Percentiles rank a stretch among this genome's conserved stretches.
These are phyloP conservation scores for Distichodus sexfasciatus DNA, from an alignment of 2,797 vertebrate genomes.

Conservation along the genomic window DNA sequence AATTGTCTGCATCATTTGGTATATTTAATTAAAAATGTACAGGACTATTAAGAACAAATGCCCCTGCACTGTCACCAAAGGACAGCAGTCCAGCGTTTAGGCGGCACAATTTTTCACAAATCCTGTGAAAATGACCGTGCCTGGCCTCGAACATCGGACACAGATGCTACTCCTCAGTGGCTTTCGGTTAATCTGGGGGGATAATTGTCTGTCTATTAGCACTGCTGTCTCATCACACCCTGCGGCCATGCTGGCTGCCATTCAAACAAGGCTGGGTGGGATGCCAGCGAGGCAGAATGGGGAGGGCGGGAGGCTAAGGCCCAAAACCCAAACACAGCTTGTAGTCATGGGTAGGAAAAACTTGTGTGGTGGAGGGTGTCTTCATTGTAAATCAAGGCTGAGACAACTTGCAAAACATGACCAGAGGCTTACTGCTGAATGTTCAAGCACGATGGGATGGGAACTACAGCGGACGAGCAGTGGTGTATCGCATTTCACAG, in stretches of 20 bases:
- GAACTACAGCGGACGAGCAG: neutral
- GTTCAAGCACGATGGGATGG: too few relatives aligned
- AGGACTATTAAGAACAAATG: too few relatives aligned
- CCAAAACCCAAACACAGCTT: slow-evolving; percentile 22
- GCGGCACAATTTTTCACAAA: too few relatives aligned
- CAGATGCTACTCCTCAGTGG: slow-evolving; percentile 17
- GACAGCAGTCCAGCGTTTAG: too few relatives aligned
- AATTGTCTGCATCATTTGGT: too few relatives aligned
- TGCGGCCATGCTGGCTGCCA: slow-evolving; percentile 52
- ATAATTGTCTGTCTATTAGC: slow-evolving; percentile 55
- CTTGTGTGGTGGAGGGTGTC: slow-evolving; percentile 7
- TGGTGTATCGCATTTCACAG: too few relatives aligned
- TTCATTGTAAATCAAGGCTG: neutral
- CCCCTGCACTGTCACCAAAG: too few relatives aligned
- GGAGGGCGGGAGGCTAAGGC: slow-evolving; percentile 3
- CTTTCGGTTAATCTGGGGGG: slow-evolving; percentile 30
- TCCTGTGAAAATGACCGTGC: too few relatives aligned
- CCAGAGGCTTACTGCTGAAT: neutral
- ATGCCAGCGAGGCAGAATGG: slow-evolving; percentile 49
- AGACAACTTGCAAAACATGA: neutral
- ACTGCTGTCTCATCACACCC: slow-evolving; percentile 51
- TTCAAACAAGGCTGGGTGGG: slow-evolving; percentile 44
- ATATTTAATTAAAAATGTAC: too few relatives aligned
- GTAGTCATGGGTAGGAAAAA: slow-evolving; percentile 15
- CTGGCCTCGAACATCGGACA: neutral